phyloP scores from a whole-genome alignment of 2,888 invertebrate species.

The Caenorhabditis angaria region DNA sequence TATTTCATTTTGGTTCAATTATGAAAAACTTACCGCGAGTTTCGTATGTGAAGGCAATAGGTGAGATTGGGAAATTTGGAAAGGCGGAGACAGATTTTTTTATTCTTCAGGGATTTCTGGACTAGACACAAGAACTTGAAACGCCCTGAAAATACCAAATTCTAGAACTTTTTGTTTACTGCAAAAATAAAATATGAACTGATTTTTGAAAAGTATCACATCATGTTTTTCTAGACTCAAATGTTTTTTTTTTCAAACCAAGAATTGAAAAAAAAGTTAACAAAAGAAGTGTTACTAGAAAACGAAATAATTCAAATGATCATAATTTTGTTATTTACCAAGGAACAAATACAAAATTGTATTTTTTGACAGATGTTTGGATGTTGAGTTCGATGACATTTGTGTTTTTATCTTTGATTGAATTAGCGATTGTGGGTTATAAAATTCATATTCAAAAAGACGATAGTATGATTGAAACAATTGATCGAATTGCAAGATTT shows the following conservation, averaged over 20 bases:
- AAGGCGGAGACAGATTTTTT: too few species aligned
- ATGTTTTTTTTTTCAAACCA: too few species aligned
- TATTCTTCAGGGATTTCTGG: too few species aligned
- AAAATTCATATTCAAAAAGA: slow-evolving; percentile 28
- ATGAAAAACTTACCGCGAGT: slow-evolving; percentile 60
- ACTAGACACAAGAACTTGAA: too few species aligned
- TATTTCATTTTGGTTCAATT: slow-evolving; percentile 59
- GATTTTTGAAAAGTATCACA: too few species aligned
- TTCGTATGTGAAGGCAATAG: slow-evolving; percentile 58
- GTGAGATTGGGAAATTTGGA: too few species aligned
- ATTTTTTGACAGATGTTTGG: slow-evolving; percentile 53
- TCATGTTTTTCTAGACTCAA: too few species aligned
- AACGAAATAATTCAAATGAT: background rate
- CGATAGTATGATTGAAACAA: slow-evolving; percentile 27
- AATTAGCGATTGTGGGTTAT: slow-evolving; percentile 57
- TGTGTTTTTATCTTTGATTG: slow-evolving; percentile 57
- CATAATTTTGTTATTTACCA: background rate
- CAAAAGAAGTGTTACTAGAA: background rate
- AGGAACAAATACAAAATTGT: background rate
- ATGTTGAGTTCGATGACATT: slow-evolving; percentile 62
- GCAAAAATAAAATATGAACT: background rate
- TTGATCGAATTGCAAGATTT: slow-evolving; percentile 44
- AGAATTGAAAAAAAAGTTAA: too few species aligned
- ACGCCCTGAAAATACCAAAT: too few species aligned
- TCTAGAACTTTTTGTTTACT: background rate